Base-by-base conservation (phyloP, 2,113 vertebrate species). In the Epinephelus cyanopodus region DNA sequence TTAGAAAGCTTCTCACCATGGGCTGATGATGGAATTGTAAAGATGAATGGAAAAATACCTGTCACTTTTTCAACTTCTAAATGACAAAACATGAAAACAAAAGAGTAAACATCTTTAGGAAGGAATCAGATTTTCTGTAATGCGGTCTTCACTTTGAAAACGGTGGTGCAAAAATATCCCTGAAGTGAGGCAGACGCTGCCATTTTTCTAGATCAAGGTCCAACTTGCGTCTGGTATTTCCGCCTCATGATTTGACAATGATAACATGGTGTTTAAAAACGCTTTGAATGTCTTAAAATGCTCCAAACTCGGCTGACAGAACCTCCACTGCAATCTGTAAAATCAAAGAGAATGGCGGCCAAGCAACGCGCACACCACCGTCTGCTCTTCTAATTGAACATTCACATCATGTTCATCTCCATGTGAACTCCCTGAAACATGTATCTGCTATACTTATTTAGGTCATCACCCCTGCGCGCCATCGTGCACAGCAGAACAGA, bases 401-500 rank as follows among this genome's bases (percentile, higher is more conserved):
- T 84, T 84, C 76, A 63, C 45, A 60, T 37, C 71, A 18, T 74
- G 66, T 71, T 87, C 23, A 54, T 83, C 72, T 63, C 70, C 1
- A 42, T 64, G 54, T 78, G 65, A 91, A 80, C 72, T 65, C 61
- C 72, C 48, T 63, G 56, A 76, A 74, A 75, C 64, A 78, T 56
- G 68, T 77, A 60, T 72, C 79, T 56, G 54, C 66, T 79, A 54
- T 65, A 71, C 52, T 42, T 79, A 80, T 89, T 79, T 64, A 83
- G 89, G 86, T 90, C 90, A 90, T 75, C 79, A 79, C 37, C 58
- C 61, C 57, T 42, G 45, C 62, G 53, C 18, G 29, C 17, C 48
- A 67, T 72, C 1, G 39, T 27, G 57, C 65, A n/a, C 17, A 6
- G 37, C 62, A 77, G 69, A 71, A 60, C 67, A 82, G 61, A 74